Conservation (phyloP, 2,888 invertebrate genomes). For the Cryptus viduatorius region DNA sequence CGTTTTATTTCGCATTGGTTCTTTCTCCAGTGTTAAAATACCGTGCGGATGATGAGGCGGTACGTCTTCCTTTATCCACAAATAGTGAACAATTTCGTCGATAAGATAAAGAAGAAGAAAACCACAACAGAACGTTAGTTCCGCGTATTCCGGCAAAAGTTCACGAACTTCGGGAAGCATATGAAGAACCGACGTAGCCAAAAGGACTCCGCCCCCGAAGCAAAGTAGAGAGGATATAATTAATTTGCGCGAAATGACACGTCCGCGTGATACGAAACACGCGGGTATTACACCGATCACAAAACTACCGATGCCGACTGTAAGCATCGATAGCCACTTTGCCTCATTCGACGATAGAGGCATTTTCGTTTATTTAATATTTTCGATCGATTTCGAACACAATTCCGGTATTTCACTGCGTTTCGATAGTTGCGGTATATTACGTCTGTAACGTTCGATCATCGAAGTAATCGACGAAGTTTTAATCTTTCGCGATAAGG, state of each 20-base stretch:
- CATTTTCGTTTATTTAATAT: slow-evolving; percentile 24
- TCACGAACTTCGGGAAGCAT: slow-evolving; percentile 93
- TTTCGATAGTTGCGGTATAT: slow-evolving; percentile 3
- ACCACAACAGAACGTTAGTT: slow-evolving; percentile 89
- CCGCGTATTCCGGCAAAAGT: slow-evolving; percentile 87
- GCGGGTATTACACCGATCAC: slow-evolving; percentile 90
- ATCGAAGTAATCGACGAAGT: slow-evolving; percentile 45
- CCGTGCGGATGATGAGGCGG: slow-evolving; percentile 25
- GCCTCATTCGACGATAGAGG: slow-evolving; percentile 83
- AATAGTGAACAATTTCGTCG: slow-evolving; percentile 90
- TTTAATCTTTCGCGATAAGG: slow-evolving; percentile 46
- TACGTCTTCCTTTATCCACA: slow-evolving; percentile 85
- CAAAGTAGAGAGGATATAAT: slow-evolving; percentile 90
- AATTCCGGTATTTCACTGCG: not conserved
- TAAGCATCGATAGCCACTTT: slow-evolving; percentile 89
- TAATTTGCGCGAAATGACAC: slow-evolving; percentile 85
- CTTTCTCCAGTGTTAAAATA: slow-evolving; percentile 8
- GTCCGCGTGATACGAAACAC: slow-evolving; percentile 87
- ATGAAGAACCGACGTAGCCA: slow-evolving; percentile 92
- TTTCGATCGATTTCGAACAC: not conserved
- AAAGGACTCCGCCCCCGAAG: slow-evolving; percentile 92
- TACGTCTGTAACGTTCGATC: slow-evolving; percentile 19
- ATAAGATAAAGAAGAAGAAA: slow-evolving; percentile 91
- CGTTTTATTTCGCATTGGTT: not conserved
- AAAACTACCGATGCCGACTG: slow-evolving; percentile 90